Conservation (phyloP, 2,113 vertebrate species). For the Salvelinus alpinus region DNA sequence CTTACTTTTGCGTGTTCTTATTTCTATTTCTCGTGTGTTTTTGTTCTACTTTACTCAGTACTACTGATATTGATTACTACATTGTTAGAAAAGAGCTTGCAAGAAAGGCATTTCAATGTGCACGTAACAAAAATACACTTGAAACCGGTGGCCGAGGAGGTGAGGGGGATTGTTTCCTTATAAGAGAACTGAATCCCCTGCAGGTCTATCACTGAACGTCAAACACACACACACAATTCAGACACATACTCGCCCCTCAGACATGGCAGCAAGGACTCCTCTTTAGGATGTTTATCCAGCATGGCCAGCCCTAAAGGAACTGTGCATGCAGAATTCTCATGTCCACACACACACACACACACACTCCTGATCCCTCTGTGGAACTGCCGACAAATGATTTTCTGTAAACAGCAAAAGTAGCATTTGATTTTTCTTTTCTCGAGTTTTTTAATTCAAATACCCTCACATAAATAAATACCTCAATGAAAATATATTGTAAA, state of each 20-base stretch:
- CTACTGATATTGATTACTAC: too few relatives aligned
- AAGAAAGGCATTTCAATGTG: too few relatives aligned
- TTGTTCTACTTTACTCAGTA: too few relatives aligned
- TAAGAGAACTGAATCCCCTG: slow-evolving; percentile 18
- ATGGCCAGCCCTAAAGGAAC: slow-evolving; percentile 46
- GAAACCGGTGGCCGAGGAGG: slow-evolving; percentile 61
- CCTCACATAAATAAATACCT: too few relatives aligned
- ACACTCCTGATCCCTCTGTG: not conserved
- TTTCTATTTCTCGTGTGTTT: too few relatives aligned
- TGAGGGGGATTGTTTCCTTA: slow-evolving; percentile 49
- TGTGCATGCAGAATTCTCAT: slow-evolving; percentile 1
- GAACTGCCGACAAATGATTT: not conserved
- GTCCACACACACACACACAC: slow-evolving; percentile 23
- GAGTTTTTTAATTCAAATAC: not conserved
- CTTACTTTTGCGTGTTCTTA: too few relatives aligned
- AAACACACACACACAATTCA: slow-evolving; percentile 7
- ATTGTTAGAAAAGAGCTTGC: too few relatives aligned
- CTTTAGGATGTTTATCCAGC: slow-evolving; percentile 64
- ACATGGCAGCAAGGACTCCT: slow-evolving; percentile 50
- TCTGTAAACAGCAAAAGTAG: not conserved
- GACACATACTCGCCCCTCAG: slow-evolving; percentile 11
- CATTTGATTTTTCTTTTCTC: not conserved
- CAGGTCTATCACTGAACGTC: slow-evolving; percentile 40
- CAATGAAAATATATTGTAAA: too few relatives aligned
- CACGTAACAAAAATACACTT: too few relatives aligned